A percentile compares a stretch with the other conserved stretches of the same genome.
phyloP scores from a whole-genome alignment of 2,797 vertebrate species.

The Rhinophrynus dorsalis region DNA sequence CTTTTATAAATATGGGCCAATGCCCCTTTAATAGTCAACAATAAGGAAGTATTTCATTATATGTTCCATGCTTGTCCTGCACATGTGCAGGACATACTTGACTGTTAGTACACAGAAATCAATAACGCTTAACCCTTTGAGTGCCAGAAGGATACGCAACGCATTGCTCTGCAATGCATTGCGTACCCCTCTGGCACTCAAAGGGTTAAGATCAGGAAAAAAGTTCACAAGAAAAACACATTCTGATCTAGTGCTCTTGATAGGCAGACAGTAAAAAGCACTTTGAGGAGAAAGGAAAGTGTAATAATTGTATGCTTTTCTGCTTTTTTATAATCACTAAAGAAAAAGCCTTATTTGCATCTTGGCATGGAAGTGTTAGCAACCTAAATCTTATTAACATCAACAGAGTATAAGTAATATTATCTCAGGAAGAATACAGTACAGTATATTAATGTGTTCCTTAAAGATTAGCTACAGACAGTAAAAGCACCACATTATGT shows the following conservation, averaged over 20 bases:
- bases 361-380: constrained; percentile 59
- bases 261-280: constrained; percentile 35
- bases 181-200: no score
- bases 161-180: no score
- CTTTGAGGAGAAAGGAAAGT: constrained; percentile 36
- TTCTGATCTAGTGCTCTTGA: constrained; percentile 21
- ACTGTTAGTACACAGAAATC: constrained; percentile 30
- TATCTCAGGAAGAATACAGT: constrained; percentile 56
- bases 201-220: constrained; percentile 30
- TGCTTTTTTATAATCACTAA: constrained; percentile 45
- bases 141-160: no score
- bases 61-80: constrained; percentile 28
- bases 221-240: constrained; percentile 14
- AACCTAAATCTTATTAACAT: constrained; percentile 58
- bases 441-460: constrained; percentile 56
- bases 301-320: constrained; percentile 43
- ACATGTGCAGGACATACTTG: constrained; percentile 36
- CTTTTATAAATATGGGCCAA: no score
- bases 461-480: constrained; percentile 61
- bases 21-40: no score
- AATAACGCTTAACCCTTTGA: no score
- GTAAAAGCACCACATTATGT: constrained; percentile 57
- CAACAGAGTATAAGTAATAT: constrained; percentile 63
- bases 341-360: constrained; percentile 54
- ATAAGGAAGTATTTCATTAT: constrained; percentile 36